phyloP scores from a whole-genome alignment of 2,888 invertebrate genomes.

The Athrips mouffetella region DNA sequence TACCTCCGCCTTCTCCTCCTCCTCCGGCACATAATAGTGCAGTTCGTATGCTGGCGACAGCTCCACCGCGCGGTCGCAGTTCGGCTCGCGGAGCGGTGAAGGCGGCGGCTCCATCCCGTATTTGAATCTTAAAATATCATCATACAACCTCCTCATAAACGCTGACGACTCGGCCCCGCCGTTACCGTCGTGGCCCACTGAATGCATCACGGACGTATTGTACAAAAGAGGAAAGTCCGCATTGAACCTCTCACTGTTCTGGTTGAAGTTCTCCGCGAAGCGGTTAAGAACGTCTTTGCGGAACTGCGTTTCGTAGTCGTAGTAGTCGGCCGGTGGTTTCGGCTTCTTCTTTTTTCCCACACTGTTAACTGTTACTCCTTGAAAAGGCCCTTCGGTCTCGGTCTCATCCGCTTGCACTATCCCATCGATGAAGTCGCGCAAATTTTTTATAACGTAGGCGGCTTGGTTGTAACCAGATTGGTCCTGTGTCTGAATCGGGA shows the following conservation, averaged over 20 bases:
- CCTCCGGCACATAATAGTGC: constrained; percentile 66
- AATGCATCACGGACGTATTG: constrained; percentile 58
- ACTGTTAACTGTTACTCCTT: constrained; percentile 28
- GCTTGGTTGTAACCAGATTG: constrained; percentile 45
- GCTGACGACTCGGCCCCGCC: constrained; percentile 51
- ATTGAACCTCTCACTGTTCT: constrained; percentile 56
- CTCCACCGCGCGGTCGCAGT: constrained; percentile 56
- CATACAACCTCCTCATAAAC: constrained; percentile 48
- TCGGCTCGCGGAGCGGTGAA: constrained; percentile 37
- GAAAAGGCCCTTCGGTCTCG: constrained; percentile 35
- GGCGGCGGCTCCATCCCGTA: constrained; percentile 8
- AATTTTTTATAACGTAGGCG: constrained; percentile 57
- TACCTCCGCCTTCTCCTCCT: constrained; percentile 52
- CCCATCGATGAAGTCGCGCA: constrained; percentile 51
- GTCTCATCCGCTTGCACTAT: constrained; percentile 41
- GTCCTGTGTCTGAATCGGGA: constrained; percentile 9
- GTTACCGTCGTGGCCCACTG: constrained; percentile 35
- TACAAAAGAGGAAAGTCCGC: constrained; percentile 60
- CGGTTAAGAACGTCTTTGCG: constrained; percentile 52
- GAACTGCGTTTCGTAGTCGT: constrained; percentile 54
- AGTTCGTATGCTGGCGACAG: constrained; percentile 65
- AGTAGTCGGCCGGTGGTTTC: constrained; percentile 34
- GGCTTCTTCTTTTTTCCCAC: not conserved
- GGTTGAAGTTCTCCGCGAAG: constrained; percentile 63
- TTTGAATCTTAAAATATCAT: constrained; percentile 15